Base-by-base conservation (phyloP, 2,888 invertebrate genomes). In the Lycia hirtaria region DNA sequence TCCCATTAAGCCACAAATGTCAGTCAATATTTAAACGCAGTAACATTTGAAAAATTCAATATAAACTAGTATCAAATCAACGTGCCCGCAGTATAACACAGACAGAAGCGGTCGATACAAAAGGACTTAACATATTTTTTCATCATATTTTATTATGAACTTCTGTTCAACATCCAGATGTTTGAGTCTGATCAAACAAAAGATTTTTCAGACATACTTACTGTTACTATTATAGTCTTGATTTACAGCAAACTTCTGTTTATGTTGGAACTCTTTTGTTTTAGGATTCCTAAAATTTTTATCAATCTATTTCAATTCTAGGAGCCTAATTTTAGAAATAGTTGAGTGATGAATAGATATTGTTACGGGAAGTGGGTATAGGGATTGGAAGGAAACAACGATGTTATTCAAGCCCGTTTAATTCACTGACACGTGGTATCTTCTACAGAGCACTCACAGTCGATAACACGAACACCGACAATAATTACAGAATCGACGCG, bases 101-200 rank as follows among this genome's bases (percentile, higher is more conserved):
- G 79, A 85, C 78, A 84, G 79, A 79, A 80, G 81, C 88, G 82
- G 87, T 84, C 86, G 85, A 87, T 90, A 90, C 92, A 90, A 91
- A 88, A 89, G 88, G 92, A 91, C 89, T 91, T 90, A 88, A 84
- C 86, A 84, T 86, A 89, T 89, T 90, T 92, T 88, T 91, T 91
- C 87, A 83, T 87, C 83, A 88, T 90, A 88, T 88, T 89, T 90
- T 90, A 90, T 90, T 90, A 92, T 92, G 90, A 92, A 91, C 89
- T 91, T 88, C 90, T 92, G 90, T 85, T 87, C 85, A 87, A 81
- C 85, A 85, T 90, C 92, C 91, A 91, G 91, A 91, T 90, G 91
- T 89, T 87, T 82, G 76, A 84, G 78, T 83, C 78, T 85, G 89
- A 89, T 91, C 90, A 91, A 91, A 92, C 92, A 90, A 89, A 89